Conservation (phyloP, 2,113 vertebrate species). For the Porphyrio hochstetteri region DNA sequence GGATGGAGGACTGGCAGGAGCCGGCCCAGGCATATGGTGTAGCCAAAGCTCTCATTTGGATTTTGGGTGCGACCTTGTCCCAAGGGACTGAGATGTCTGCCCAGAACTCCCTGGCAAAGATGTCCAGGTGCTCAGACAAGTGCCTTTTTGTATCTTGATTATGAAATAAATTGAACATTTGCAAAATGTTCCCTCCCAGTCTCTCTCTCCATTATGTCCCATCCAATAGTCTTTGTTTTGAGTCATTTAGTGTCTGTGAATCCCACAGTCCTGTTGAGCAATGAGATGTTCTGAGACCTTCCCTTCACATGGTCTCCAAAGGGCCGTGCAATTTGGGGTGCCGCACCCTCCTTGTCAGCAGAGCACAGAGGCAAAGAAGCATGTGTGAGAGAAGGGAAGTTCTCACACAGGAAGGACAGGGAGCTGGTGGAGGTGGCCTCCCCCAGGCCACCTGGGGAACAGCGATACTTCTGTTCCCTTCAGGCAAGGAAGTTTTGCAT, state of each 20-base stretch:
- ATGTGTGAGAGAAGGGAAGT: background rate
- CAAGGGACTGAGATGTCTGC: background rate
- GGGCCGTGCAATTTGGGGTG: background rate
- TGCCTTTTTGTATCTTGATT: background rate
- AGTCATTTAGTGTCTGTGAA: background rate
- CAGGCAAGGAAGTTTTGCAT: background rate
- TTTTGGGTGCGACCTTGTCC: background rate
- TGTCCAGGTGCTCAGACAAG: background rate
- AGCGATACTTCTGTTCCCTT: background rate
- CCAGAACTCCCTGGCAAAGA: background rate
- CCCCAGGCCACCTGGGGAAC: background rate
- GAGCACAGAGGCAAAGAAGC: background rate
- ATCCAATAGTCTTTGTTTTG: background rate
- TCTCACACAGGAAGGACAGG: background rate
- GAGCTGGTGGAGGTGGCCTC: background rate
- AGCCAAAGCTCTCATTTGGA: background rate
- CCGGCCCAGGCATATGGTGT: fast-evolving
- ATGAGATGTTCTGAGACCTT: background rate
- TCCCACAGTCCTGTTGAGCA: background rate
- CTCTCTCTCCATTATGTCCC: background rate
- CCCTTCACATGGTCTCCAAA: background rate
- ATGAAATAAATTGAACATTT: background rate
- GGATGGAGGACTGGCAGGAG: background rate
- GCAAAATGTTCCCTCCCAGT: background rate
- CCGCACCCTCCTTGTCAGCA: background rate